A percentile compares a stretch with the other conserved stretches of the same genome.
These are phyloP conservation scores for Odocoileus virginianus DNA, from an alignment of 2,113 vertebrate species.

Conservation along the genomic window DNA sequence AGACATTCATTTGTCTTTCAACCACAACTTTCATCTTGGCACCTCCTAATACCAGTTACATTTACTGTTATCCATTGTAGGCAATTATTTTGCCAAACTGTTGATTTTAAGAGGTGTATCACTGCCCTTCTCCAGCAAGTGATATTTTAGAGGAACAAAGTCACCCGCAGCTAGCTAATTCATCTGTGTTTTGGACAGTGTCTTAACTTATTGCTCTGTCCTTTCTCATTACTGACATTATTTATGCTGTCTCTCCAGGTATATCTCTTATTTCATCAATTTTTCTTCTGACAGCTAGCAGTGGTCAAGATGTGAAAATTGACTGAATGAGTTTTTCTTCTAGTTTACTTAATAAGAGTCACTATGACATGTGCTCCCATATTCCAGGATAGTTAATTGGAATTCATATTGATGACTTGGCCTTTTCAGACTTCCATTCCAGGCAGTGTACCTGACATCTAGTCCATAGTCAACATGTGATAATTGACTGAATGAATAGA, in stretches of 20 bases:
- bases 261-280: not conserved
- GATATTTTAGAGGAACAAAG: not conserved
- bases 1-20: not conserved
- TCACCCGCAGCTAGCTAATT: not conserved
- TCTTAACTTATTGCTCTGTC: not conserved
- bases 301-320: not conserved
- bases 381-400: not conserved
- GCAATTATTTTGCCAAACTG: not conserved
- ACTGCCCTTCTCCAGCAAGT: not conserved
- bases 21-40: not conserved
- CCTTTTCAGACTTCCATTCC: not conserved
- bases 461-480: not conserved
- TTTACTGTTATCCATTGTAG: not conserved
- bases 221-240: not conserved
- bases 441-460: not conserved
- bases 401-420: not conserved
- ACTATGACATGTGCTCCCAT: not conserved
- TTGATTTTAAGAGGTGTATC: not conserved
- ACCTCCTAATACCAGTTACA: not conserved
- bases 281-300: not conserved
- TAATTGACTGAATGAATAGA: not conserved
- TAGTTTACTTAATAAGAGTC: not conserved
- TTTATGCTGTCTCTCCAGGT: not conserved
- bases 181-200: not conserved
- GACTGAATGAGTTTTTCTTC: not conserved